phyloP scores from a whole-genome alignment of 2,888 invertebrate genomes.

The Agrochola circellaris region DNA sequence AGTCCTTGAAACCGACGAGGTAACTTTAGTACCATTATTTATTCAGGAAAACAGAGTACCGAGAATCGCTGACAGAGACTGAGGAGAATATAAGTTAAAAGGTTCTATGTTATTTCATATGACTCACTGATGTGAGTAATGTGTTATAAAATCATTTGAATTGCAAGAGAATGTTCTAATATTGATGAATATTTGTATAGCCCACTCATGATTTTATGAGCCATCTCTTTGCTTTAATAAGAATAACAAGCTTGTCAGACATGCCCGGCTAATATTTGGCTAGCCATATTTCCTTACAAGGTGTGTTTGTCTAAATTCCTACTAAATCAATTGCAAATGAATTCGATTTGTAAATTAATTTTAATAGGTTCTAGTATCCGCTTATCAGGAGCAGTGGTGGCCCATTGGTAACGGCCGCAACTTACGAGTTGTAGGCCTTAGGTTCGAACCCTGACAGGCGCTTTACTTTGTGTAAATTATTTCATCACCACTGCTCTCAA shows the following conservation, averaged over 20 bases:
- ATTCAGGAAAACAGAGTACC: constrained; percentile 39
- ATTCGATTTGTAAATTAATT: background rate
- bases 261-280: background rate
- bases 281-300: background rate
- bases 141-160: background rate
- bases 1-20: constrained; percentile 23
- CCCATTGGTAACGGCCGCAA: no score
- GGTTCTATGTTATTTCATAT: constrained; percentile 20
- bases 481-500: no score
- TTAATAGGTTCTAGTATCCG: background rate
- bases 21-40: constrained; percentile 42
- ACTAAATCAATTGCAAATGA: background rate
- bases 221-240: background rate
- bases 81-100: background rate
- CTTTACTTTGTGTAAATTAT: no score
- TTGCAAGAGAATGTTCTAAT: background rate
- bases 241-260: background rate
- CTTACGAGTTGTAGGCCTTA: no score
- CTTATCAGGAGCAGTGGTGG: background rate
- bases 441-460: no score
- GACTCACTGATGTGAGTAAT: constrained; percentile 1
- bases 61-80: constrained; percentile 10
- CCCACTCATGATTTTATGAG: background rate
- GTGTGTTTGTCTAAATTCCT: background rate
- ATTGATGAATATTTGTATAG: background rate